Conservation (phyloP, 2,888 invertebrate species). For the Acronicta psi region DNA sequence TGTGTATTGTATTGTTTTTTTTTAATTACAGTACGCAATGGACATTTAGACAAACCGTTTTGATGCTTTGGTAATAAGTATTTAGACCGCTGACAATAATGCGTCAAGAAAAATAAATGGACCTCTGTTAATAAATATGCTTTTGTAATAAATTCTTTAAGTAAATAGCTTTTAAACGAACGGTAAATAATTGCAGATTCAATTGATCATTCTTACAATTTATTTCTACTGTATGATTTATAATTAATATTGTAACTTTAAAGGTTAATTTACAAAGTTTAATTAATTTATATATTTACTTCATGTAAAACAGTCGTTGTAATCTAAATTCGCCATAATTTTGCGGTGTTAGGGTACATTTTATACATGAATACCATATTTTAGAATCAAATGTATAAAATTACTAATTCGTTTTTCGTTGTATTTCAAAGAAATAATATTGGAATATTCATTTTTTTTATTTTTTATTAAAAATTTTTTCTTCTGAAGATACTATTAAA, state of each 20-base stretch:
- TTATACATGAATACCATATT: conserved; percentile 33
- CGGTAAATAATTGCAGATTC: background rate
- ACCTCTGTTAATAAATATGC: conserved; percentile 7
- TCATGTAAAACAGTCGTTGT: conserved; percentile 59
- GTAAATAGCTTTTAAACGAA: conserved; percentile 15
- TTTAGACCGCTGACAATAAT: too few species aligned
- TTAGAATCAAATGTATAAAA: conserved; percentile 27
- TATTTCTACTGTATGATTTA: background rate
- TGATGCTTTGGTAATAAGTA: conserved; percentile 6
- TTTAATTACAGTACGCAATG: background rate
- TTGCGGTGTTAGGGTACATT: conserved; percentile 27
- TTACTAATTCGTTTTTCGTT: conserved; percentile 42
- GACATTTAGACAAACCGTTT: background rate
- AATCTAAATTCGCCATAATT: conserved; percentile 58
- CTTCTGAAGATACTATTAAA: background rate
- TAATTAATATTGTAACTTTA: conserved; percentile 18
- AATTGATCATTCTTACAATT: conserved; percentile 5
- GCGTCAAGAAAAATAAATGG: conserved; percentile 16
- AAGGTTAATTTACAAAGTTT: conserved; percentile 12
- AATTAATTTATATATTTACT: conserved; percentile 20
- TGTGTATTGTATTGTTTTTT: too few species aligned
- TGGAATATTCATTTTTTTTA: conserved; percentile 1
- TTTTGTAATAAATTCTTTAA: conserved; percentile 4
- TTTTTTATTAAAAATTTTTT: background rate
- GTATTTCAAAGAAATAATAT: conserved; percentile 38